These are phyloP conservation scores for Tetraodon nigroviridis DNA, from an alignment of 2,113 vertebrate genomes.

Conservation along the genomic window DNA sequence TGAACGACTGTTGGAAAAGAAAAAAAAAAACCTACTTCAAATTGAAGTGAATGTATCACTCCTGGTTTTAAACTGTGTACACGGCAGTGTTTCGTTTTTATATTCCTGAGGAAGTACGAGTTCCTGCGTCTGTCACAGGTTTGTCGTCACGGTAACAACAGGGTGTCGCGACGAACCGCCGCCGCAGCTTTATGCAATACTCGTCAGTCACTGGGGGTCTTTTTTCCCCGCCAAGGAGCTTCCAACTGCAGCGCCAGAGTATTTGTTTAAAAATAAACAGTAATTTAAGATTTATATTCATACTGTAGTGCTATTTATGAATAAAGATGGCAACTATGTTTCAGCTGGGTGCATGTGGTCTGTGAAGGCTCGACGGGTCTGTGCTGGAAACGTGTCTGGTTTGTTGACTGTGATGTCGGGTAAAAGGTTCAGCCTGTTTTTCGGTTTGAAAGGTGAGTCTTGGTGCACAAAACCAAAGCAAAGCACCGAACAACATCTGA, in stretches of 20 bases:
- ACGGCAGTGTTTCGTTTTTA: constrained; percentile 50
- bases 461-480: no score
- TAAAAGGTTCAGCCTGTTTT: no score
- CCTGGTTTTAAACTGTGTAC: constrained; percentile 54
- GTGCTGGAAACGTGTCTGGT: no score
- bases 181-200: constrained; percentile 63
- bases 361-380: background rate
- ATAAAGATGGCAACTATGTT: constrained; percentile 93
- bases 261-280: constrained; percentile 84
- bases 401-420: no score
- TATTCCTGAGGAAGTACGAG: constrained; percentile 58
- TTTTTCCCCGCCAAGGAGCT: constrained; percentile 50
- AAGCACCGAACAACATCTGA: no score
- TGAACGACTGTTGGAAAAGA: constrained; percentile 50
- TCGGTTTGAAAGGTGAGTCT: no score
- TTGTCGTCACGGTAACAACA: constrained; percentile 37
- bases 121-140: constrained; percentile 32
- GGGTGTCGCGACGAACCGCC: constrained; percentile 47
- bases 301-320: constrained; percentile 99
- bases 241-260: constrained; percentile 81
- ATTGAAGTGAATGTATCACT: constrained; percentile 73
- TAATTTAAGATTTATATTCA: constrained; percentile 98
- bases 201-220: constrained; percentile 36
- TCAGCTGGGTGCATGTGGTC: constrained; percentile 51
- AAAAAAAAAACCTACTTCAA: constrained; percentile 72